Conservation (phyloP, 2,797 vertebrate species). For the Pagetopsis macropterus region DNA sequence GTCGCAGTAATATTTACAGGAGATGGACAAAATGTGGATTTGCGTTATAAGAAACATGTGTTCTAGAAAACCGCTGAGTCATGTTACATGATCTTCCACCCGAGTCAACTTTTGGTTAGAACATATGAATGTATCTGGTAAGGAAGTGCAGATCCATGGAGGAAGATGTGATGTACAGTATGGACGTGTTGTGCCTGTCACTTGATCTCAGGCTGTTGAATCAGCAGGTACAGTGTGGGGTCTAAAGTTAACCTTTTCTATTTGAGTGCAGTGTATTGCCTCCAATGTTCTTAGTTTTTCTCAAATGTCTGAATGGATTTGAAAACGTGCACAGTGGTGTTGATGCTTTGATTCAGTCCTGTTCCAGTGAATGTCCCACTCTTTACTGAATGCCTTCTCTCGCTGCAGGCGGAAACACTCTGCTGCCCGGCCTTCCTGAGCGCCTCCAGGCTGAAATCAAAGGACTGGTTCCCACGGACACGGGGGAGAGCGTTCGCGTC, state of each 20-base stretch:
- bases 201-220: background rate
- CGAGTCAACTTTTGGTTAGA: background rate
- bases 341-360: background rate
- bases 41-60: background rate
- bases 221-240: slow-evolving; percentile 18
- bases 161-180: background rate
- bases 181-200: slow-evolving; percentile 1
- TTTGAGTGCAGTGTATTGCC: slow-evolving; percentile 19
- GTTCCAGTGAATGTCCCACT: background rate
- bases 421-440: slow-evolving; percentile 78
- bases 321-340: slow-evolving; percentile 2
- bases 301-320: slow-evolving; percentile 4
- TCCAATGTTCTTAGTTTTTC: background rate
- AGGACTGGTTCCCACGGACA: slow-evolving; percentile 56
- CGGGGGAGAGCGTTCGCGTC: slow-evolving; percentile 60
- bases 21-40: background rate
- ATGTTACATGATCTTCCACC: slow-evolving; percentile 3
- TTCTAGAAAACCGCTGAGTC: background rate
- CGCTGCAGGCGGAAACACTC: slow-evolving; percentile 81
- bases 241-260: background rate
- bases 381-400: background rate
- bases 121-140: background rate
- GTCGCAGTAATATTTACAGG: background rate
- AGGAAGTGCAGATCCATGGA: background rate
- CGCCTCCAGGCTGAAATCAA: slow-evolving; percentile 78